Evolutionary conservation across 2,888 invertebrate species (phyloP).

Genomic region (Meiosimyza platycephala): DNA sequence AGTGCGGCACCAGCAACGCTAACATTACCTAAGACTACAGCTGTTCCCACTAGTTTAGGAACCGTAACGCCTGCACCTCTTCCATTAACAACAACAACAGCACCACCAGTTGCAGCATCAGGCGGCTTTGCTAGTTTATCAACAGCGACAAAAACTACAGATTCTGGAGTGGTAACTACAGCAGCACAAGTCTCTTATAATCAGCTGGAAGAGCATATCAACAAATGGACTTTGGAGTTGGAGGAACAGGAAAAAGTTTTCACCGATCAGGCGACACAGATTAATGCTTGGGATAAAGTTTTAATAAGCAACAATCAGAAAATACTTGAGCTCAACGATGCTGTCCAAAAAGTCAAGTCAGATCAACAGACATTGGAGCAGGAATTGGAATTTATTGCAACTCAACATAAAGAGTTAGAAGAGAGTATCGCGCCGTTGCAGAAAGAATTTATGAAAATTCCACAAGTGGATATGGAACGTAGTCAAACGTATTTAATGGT

Average conservation of each 20-base stretch:
- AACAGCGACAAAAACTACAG: constrained; percentile 70
- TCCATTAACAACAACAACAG: constrained; percentile 27
- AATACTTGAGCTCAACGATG: constrained; percentile 86
- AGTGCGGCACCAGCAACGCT: constrained; percentile 43
- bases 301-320: constrained; percentile 93
- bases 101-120: constrained; percentile 43
- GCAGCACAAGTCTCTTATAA: constrained; percentile 79
- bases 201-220: constrained; percentile 89
- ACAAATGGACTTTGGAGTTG: constrained; percentile 91
- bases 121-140: constrained; percentile 53
- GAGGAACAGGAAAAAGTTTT: constrained; percentile 88
- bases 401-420: constrained; percentile 93
- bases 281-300: constrained; percentile 95
- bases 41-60: constrained; percentile 11
- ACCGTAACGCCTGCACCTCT: not conserved
- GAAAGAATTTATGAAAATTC: constrained; percentile 77
- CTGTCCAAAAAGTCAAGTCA: constrained; percentile 87
- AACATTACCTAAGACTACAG: constrained; percentile 17
- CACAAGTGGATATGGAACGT: constrained; percentile 85
- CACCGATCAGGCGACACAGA: constrained; percentile 92
- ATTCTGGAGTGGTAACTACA: constrained; percentile 61
- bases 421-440: constrained; percentile 88
- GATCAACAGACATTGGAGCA: constrained; percentile 92
- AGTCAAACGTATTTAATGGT: constrained; percentile 92
- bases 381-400: constrained; percentile 91